Percentiles rank a stretch among this genome's conserved stretches.
phyloP scores from a whole-genome alignment of 2,113 vertebrate species.

The Anoura caudifer region DNA sequence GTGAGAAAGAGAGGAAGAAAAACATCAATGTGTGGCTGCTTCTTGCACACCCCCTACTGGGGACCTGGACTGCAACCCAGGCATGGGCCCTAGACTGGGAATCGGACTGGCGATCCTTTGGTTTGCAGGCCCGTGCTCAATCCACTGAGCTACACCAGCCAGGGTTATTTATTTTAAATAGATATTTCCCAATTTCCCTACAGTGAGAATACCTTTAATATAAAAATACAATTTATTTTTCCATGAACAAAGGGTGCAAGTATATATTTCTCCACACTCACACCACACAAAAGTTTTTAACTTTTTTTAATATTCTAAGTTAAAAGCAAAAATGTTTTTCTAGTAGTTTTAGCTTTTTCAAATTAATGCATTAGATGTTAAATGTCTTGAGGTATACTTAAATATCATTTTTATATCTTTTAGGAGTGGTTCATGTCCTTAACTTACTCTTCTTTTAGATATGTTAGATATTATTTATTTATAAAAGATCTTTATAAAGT shows the following conservation, averaged over 20 bases:
- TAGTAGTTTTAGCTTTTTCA: neutral
- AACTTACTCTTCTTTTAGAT: neutral
- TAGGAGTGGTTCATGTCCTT: neutral
- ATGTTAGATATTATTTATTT: slow-evolving; percentile 6
- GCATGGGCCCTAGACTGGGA: too few relatives aligned
- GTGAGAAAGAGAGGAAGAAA: too few relatives aligned
- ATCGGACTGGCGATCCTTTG: too few relatives aligned
- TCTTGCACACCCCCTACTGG: too few relatives aligned
- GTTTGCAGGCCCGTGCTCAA: too few relatives aligned
- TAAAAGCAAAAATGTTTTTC: neutral
- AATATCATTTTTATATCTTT: neutral
- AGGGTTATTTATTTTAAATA: too few relatives aligned
- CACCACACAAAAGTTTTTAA: neutral
- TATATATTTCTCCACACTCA: neutral
- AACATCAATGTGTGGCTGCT: too few relatives aligned
- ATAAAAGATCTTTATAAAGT: neutral
- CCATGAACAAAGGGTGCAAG: neutral
- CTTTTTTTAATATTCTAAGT: neutral
- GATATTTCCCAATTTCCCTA: neutral
- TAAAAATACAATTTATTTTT: neutral
- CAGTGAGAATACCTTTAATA: neutral
- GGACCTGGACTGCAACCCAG: too few relatives aligned
- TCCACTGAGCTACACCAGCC: too few relatives aligned
- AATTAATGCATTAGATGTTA: neutral
- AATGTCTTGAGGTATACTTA: neutral